These are phyloP conservation scores for Oasisia sp. DNA, from an alignment of 2,888 invertebrate genomes.

Conservation along the genomic window DNA sequence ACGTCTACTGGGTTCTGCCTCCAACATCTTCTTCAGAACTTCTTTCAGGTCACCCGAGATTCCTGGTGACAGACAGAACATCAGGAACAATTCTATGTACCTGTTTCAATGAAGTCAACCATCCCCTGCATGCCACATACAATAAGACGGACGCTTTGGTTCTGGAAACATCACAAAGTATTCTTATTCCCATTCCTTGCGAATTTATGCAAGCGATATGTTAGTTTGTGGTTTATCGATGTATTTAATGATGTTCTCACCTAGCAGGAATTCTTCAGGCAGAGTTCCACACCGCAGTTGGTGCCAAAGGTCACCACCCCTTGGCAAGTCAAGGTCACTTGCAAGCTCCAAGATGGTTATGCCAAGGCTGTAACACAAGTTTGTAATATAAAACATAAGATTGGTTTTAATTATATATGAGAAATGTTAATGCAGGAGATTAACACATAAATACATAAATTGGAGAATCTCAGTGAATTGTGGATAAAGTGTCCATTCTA, in stretches of 20 bases:
- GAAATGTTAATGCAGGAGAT: too few species aligned
- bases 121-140: neutral
- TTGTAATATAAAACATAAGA: constrained; percentile 29
- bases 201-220: neutral
- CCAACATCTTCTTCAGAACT: constrained; percentile 72
- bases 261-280: constrained; percentile 42
- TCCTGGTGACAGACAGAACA: constrained; percentile 43
- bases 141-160: neutral
- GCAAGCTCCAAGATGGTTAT: constrained; percentile 79
- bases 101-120: too few species aligned
- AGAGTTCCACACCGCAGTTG: constrained; percentile 69
- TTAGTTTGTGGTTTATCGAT: too few species aligned
- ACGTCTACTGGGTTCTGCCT: constrained; percentile 68
- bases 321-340: constrained; percentile 77
- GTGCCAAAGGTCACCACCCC: constrained; percentile 78
- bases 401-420: neutral
- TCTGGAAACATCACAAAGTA: neutral
- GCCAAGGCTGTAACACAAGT: constrained; percentile 71
- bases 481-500: too few species aligned
- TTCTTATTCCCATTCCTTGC: neutral
- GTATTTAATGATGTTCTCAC: constrained; percentile 29
- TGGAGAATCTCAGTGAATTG: too few species aligned
- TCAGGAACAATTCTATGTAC: neutral
- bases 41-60: constrained; percentile 69
- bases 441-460: too few species aligned